These are phyloP conservation scores for Rhinatrema bivittatum DNA, from an alignment of 2,797 vertebrate species.

Conservation along the genomic window DNA sequence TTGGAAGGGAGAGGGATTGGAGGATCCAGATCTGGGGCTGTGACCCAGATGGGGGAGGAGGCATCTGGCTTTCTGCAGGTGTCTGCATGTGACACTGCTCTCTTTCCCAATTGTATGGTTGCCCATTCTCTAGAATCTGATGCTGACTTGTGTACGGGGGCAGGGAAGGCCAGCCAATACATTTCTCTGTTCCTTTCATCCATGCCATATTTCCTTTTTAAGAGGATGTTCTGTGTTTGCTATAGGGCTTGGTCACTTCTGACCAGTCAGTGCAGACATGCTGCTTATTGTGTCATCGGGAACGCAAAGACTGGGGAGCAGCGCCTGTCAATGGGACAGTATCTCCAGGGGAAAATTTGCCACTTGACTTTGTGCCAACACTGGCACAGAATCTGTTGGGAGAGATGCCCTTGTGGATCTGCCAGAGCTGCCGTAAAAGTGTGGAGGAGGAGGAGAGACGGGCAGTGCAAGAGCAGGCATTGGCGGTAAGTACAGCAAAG, in stretches of 20 bases:
- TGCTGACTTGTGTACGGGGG: neutral
- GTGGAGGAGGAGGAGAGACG: conserved; percentile 95
- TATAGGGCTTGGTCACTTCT: conserved; percentile 53
- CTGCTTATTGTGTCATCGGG: conserved; percentile 93
- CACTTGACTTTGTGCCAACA: conserved; percentile 87
- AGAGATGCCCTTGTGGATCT: conserved; percentile 97
- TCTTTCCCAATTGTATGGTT: neutral
- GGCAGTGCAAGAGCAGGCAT: conserved; percentile 80
- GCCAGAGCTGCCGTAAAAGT: conserved; percentile 95
- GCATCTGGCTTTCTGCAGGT: no score
- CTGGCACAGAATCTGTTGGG: conserved; percentile 93
- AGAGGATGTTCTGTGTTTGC: conserved; percentile 26
- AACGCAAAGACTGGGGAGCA: conserved; percentile 93
- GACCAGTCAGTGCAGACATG: conserved; percentile 87
- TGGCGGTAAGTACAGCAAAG: conserved; percentile 80
- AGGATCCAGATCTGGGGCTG: no score
- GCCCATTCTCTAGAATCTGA: neutral
- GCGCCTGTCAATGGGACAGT: conserved; percentile 81
- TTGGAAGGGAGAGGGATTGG: no score
- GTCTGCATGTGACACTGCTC: neutral
- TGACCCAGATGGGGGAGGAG: no score
- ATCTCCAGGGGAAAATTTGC: conserved; percentile 80
- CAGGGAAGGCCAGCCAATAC: no score
- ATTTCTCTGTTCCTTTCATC: no score
- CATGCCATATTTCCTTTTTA: no score